These are phyloP conservation scores for Chloromyia formosa DNA, from an alignment of 2,888 invertebrate genomes.

Conservation along the genomic window DNA sequence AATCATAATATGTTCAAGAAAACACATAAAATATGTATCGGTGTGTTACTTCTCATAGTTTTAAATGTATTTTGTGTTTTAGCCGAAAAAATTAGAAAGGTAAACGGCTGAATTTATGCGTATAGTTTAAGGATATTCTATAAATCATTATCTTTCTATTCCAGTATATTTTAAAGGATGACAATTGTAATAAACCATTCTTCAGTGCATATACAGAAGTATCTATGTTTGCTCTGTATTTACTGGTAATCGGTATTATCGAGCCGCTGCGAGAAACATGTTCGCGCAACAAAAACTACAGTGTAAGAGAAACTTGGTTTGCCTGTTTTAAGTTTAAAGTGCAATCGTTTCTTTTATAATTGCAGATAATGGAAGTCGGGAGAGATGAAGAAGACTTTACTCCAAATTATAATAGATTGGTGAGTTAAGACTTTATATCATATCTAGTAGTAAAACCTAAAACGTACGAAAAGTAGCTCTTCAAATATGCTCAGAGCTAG, in stretches of 20 bases:
- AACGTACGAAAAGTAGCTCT: background rate
- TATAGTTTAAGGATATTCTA: background rate
- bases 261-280: slow-evolving; percentile 91
- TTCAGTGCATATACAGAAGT: slow-evolving; percentile 96
- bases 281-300: slow-evolving; percentile 75
- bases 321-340: slow-evolving; percentile 48
- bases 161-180: slow-evolving; percentile 85
- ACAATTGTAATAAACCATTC: slow-evolving; percentile 91
- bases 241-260: slow-evolving; percentile 87
- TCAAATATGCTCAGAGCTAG: too few species aligned
- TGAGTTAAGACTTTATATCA: slow-evolving; percentile 49
- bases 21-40: background rate
- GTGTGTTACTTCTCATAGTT: slow-evolving; percentile 14
- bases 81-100: background rate
- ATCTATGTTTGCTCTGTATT: slow-evolving; percentile 91
- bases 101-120: too few species aligned
- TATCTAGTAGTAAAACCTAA: background rate
- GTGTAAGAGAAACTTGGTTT: slow-evolving; percentile 68
- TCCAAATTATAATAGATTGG: slow-evolving; percentile 67
- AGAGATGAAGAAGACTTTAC: slow-evolving; percentile 83
- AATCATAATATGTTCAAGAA: background rate
- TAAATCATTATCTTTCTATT: background rate
- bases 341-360: slow-evolving; percentile 55
- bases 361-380: slow-evolving; percentile 77
- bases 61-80: slow-evolving; percentile 51